Evolutionary conservation across 2,113 vertebrate genomes (phyloP), one percentile per base, ranked within the genome.

Genomic region (Lepisosteus osseus): DNA sequence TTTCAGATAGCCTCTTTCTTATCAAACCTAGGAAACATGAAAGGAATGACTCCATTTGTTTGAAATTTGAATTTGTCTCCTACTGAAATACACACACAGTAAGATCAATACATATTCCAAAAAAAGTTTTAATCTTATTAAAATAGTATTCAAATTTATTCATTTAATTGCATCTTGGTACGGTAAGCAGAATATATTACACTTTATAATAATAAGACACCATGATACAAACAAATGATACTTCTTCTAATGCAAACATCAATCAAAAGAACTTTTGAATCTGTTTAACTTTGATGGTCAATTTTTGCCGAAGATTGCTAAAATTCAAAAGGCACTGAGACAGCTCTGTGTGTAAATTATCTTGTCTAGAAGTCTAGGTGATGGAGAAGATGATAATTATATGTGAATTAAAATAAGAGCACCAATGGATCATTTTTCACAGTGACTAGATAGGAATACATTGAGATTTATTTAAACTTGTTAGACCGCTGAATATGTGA

Each of bases 1-100:
- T 78, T 73, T 83, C 77, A 82, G 64, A 76, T 76, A 83, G 71
- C 67, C 65, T 68, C 72, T 70, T 77, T 82, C 80, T 80, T 83
- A 85, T 88, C 82, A 87, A 86, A 85, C 82, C 77, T 86, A 12
- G 69, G 79, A 76, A 72, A 79, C 82, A 79, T 87, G 79, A 90
- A 87, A 86, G 79, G 72, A 67, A 77, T 72, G 75, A 80, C 83
- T 79, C 75, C 45, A 29, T 80, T 74, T 42, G 76, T 75, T 76
- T 80, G 72, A 62, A 80, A 82, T 78, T 54, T 69, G 75, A 78
- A 82, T 81, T 81, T 14, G 86, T 69, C 72, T 76, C 76, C 65
- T 14, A 55, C 3, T 17, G 51, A 78, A 79, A 83, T 74, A 76
- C 76, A 77, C 61, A 12, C 45, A n/a, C 72, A 67, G 13, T 6